Evolutionary conservation across 2,888 invertebrate species (phyloP), one percentile per base, ranked within the genome.

Genomic region (Aphidius colemani): DNA sequence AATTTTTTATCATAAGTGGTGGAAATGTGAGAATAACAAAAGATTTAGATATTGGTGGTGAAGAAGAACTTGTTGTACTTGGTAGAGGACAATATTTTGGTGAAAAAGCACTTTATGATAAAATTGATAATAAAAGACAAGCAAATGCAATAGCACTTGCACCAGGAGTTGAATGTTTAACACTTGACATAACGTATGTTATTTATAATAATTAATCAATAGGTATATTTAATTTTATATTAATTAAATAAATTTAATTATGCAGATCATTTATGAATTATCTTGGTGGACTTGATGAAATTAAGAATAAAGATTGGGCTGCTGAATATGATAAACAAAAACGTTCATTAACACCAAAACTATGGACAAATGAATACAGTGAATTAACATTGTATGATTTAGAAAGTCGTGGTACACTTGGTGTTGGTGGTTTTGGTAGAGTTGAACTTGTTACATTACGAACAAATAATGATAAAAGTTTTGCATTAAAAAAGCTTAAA

Each of bases 341-440:
- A 59, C 68, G 72, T 11, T 77, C 78, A 0, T 64, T 79, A 64
- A 77, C 78, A 1, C 77, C 78, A 13, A 79, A 75, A 62, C 69
- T 71, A 39, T 80, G 78, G 77, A 73, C 76, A 1, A 78, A 78
- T 65, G 90, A 90, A 75, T 89, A 89, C 78, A 86, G 87, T 40
- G 86, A 88, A 67, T 85, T 97, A 41, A 86, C 89, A 63, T 83
- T 97, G 55, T 86, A 88, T 40, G 93, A 96, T 74, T 84, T 98
- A 70, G 91, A 92, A 74, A 88, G 90, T 66, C 85, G 94, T 13
- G 92, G 92, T 30, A 96, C 95, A 0, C 85, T 97, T 70, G 97
- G 97, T 1, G 92, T 96, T 10, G 97, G 97, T 6, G 96, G 96
- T 2, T 96, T 96, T 77, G 96, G 96, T 0, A 86, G 95, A 3